phyloP scores from a whole-genome alignment of 2,113 vertebrate species.

The Nothoprocta pentlandii region DNA sequence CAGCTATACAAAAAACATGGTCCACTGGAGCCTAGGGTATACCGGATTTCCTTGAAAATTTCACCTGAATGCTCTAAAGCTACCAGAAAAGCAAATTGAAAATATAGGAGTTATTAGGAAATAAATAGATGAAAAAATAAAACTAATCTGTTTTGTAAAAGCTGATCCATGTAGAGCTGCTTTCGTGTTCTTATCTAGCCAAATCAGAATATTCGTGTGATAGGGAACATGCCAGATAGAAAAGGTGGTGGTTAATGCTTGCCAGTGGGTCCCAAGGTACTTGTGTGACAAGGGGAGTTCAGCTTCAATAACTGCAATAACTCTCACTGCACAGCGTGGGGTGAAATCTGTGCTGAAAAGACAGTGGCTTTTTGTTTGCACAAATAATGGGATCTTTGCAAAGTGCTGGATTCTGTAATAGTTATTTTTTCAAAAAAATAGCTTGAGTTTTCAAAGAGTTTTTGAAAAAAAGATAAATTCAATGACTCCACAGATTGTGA shows the following conservation, averaged over 20 bases:
- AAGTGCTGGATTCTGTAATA: neutral
- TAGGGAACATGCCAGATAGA: neutral
- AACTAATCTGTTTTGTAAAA: neutral
- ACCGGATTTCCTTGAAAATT: neutral
- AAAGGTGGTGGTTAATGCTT: conserved; percentile 2
- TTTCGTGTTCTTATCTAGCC: neutral
- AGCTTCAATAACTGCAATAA: conserved; percentile 9
- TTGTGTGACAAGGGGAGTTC: neutral
- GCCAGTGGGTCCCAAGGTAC: neutral
- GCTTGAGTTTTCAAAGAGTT: neutral
- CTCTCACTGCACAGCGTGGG: neutral
- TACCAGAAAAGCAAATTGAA: neutral
- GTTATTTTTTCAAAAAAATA: neutral
- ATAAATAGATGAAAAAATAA: neutral
- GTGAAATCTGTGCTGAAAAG: neutral
- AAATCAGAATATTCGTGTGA: neutral
- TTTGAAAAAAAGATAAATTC: neutral
- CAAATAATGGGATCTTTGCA: neutral
- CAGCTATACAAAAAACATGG: neutral
- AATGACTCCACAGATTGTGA: neutral
- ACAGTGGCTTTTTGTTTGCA: neutral
- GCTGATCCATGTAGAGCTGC: neutral
- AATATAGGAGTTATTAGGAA: neutral
- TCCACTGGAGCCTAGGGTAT: neutral
- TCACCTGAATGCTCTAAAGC: neutral